Conservation (phyloP, 2,888 invertebrate species). For the Aradus depressus region DNA sequence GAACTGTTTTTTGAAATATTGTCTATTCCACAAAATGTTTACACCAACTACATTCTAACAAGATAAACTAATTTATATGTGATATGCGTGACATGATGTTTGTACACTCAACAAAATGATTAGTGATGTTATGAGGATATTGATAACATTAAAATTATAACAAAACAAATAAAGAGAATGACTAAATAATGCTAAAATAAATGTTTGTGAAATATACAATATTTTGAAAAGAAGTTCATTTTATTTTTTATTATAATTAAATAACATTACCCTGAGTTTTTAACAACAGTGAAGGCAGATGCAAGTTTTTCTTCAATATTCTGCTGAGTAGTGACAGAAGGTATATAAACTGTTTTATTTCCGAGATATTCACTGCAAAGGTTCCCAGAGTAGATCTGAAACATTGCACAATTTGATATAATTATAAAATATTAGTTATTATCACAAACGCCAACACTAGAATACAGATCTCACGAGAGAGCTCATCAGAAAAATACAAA, state of each 20-base stretch:
- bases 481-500: too few relatives aligned
- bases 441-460: too few relatives aligned
- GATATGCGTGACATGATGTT: too few relatives aligned
- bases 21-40: too few relatives aligned
- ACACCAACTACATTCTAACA: too few relatives aligned
- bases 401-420: background rate
- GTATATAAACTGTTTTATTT: conserved; percentile 76
- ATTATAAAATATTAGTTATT: background rate
- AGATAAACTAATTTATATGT: too few relatives aligned
- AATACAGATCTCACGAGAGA: too few relatives aligned
- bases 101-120: too few relatives aligned
- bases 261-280: conserved; percentile 65
- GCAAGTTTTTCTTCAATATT: conserved; percentile 70
- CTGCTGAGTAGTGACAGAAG: conserved; percentile 63
- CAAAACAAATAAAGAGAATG: background rate
- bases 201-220: background rate
- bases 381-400: conserved; percentile 66
- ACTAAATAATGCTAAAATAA: background rate
- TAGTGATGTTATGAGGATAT: background rate
- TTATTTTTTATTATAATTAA: too few relatives aligned
- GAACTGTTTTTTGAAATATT: too few relatives aligned
- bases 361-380: conserved; percentile 68
- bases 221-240: background rate
- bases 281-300: conserved; percentile 74
- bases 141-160: background rate